phyloP scores from a whole-genome alignment of 2,888 invertebrate genomes.

The Melinaea menophilus region DNA sequence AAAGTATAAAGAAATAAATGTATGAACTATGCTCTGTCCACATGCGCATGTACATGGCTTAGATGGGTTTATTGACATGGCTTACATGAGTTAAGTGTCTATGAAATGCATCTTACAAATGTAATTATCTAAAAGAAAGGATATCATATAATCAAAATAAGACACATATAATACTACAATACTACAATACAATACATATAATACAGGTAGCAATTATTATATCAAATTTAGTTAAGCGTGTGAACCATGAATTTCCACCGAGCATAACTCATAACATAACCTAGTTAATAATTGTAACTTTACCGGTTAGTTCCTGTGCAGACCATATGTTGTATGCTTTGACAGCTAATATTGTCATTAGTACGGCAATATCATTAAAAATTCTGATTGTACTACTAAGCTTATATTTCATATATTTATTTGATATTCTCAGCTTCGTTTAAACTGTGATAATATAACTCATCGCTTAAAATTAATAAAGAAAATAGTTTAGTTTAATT shows the following conservation, averaged over 20 bases:
- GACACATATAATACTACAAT: background rate
- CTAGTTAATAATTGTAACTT: constrained; percentile 19
- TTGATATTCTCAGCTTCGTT: no score
- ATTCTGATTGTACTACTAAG: background rate
- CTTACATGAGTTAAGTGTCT: constrained; percentile 1
- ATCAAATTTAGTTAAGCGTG: constrained; percentile 3
- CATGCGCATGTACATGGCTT: constrained; percentile 16
- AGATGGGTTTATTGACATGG: constrained; percentile 23
- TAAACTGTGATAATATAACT: no score
- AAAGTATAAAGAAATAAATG: background rate
- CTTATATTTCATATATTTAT: background rate
- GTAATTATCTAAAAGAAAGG: background rate
- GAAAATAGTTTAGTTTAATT: no score
- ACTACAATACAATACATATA: background rate
- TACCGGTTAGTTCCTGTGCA: constrained; percentile 19
- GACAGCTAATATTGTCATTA: background rate
- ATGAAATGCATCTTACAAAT: background rate
- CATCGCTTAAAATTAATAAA: no score
- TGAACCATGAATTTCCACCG: constrained; percentile 17
- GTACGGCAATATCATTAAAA: background rate
- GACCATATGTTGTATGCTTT: background rate
- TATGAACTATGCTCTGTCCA: constrained; percentile 6
- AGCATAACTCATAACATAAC: constrained; percentile 11
- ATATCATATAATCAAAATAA: background rate
- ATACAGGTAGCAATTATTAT: background rate